Evolutionary conservation across 2,113 vertebrate genomes (phyloP).

Genomic region (Brachyistius frenatus): DNA sequence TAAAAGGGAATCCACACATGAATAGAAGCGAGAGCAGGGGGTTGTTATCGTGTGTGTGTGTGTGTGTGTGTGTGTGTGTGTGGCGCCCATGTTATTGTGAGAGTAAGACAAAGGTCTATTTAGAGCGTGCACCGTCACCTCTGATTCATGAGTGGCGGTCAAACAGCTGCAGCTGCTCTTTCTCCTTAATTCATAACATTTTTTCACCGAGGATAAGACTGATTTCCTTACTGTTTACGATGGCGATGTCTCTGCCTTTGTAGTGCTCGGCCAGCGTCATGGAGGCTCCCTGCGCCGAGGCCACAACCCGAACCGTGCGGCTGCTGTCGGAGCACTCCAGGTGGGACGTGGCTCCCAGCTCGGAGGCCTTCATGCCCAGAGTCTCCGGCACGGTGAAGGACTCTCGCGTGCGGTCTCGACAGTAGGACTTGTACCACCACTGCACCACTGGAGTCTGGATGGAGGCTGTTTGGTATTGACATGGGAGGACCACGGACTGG

Average conservation of each 20-base stretch:
- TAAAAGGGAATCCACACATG: conserved; percentile 37
- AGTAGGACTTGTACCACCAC: conserved; percentile 99
- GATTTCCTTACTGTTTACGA: conserved; percentile 89
- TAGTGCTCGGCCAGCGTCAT: conserved; percentile 95
- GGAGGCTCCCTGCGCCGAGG: conserved; percentile 91
- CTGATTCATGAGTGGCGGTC: conserved; percentile 48
- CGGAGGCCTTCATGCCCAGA: conserved; percentile 81
- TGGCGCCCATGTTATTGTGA: conserved; percentile 67
- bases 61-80: conserved; percentile 34
- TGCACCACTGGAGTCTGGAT: conserved; percentile 91
- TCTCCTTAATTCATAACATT: neutral
- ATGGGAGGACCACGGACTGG: conserved; percentile 93
- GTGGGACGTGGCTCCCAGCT: conserved; percentile 88
- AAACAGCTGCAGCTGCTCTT: conserved; percentile 23
- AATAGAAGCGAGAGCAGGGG: conserved; percentile 36
- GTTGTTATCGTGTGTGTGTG: conserved; percentile 26
- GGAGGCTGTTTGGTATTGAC: conserved; percentile 93
- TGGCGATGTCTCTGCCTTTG: conserved; percentile 93
- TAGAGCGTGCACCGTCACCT: conserved; percentile 61
- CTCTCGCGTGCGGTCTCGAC: conserved; percentile 91
- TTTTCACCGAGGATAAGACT: conserved; percentile 2
- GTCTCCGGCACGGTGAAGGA: conserved; percentile 84
- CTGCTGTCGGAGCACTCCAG: conserved; percentile 94
- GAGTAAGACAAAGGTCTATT: conserved; percentile 74
- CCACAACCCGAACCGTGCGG: conserved; percentile 92